Percentiles rank a stretch among this genome's conserved stretches.
phyloP scores from a whole-genome alignment of 2,113 vertebrate genomes.

The Hemichromis elongatus region DNA sequence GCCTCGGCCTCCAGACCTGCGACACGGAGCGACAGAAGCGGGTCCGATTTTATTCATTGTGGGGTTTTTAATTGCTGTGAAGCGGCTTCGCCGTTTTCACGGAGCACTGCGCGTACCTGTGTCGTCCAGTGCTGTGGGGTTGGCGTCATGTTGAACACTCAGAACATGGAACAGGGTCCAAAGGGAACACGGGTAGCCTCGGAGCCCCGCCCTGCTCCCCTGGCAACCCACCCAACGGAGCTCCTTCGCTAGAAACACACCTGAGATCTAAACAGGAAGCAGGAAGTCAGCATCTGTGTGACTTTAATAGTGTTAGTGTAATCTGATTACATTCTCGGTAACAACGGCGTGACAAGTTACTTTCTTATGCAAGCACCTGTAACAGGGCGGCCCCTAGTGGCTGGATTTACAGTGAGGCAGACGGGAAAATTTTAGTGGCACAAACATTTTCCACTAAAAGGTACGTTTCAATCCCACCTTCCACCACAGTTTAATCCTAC shows the following conservation, averaged over 20 bases:
- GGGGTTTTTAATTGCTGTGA: neutral
- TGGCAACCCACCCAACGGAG: constrained; percentile 89
- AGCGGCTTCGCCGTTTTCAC: neutral
- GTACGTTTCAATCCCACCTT: too few species aligned
- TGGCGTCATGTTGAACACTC: constrained; percentile 76
- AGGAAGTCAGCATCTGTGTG: neutral
- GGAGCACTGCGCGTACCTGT: constrained; percentile 72
- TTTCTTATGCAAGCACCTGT: too few species aligned
- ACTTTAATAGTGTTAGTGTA: neutral
- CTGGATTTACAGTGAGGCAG: too few species aligned
- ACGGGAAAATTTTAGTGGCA: too few species aligned
- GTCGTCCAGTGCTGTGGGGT: constrained; percentile 74
- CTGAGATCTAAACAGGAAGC: constrained; percentile 80
- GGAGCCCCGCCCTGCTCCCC: constrained; percentile 80
- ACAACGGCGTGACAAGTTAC: neutral
- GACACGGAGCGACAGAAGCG: neutral
- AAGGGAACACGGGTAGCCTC: constrained; percentile 90
- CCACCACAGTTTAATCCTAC: too few species aligned
- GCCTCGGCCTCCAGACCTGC: constrained; percentile 77
- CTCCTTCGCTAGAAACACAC: constrained; percentile 79
- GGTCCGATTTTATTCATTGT: neutral
- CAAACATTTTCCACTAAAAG: too few species aligned
- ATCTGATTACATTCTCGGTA: neutral
- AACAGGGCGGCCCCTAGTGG: too few species aligned
- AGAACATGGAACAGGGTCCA: constrained; percentile 92